Evolutionary conservation across 1,140 invertebrate species (phyloP), one percentile per base, ranked within the genome.

Genomic region (Copidosoma floridanum): DNA sequence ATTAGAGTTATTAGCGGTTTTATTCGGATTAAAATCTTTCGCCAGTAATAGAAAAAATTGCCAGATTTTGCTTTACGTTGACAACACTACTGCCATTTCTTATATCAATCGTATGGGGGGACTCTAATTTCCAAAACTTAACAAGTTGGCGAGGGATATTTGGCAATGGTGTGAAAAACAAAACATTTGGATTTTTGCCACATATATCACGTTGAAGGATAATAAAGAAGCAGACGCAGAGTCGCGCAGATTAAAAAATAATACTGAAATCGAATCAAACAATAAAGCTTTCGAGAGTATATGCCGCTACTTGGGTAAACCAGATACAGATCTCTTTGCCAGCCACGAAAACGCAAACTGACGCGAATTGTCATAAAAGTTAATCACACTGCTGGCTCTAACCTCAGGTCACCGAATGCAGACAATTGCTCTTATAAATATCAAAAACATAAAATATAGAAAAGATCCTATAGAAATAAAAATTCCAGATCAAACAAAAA

Each of bases 121-220:
- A 23, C 57, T 77, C 16, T 71, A 73, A 64, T 72, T 57, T 51
- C 69, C 66, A 0, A 61, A 72, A 40, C 46, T 78, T 7, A 69
- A 67, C 43, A 7, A 59, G 3, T 12, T 78, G 12, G 16, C 69
- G 21, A 60, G 57, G 44, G 1, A 41, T 1, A 72, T 76, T 29
- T 75, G 73, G 74, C 70, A 73, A 46, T 80, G 71, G 71, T 74
- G 71, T 51, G 74, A 78, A 58, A 24, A 32, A 1, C 58, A 69
- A 18, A 65, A 70, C 6, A 57, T 77, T 20, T 75, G 51, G 48
- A 26, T 65, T n/a, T 55, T 51, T 26, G 53, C 59, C 1, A 48
- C 59, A 8, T 62, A 62, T 14, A 62, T 65, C 6, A n/a, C 16
- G 1, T 65, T 56, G 2, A 32, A 57, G 37, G 50, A 65, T 0